Conservation (phyloP, 1,140 invertebrate genomes). For the Brachionus koreanus region DNA sequence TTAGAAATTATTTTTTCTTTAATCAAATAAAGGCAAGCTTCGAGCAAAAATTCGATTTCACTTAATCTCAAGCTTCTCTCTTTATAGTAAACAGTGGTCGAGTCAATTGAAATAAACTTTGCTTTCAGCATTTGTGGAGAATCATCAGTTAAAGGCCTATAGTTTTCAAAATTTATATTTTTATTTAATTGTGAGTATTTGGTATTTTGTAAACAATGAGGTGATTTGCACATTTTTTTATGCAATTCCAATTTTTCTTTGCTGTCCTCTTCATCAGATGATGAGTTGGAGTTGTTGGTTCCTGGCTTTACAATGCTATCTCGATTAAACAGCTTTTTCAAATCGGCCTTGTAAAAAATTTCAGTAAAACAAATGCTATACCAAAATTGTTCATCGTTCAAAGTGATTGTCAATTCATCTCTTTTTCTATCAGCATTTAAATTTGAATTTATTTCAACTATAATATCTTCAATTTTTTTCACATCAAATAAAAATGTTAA, state of each 20-base stretch:
- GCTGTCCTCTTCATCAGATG: background rate
- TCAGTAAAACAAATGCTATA: background rate
- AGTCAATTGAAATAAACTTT: background rate
- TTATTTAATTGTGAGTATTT: background rate
- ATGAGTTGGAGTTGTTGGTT: background rate
- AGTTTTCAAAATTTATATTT: background rate
- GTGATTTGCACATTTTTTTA: background rate
- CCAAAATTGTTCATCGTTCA: background rate
- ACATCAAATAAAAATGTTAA: background rate
- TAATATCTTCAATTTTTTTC: background rate
- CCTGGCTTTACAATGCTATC: background rate
- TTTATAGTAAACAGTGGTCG: background rate
- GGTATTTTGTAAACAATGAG: background rate
- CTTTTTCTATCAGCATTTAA: background rate
- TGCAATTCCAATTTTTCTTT: background rate
- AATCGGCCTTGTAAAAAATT: background rate
- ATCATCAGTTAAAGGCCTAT: background rate
- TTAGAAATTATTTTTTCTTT: background rate
- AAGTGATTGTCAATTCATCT: background rate
- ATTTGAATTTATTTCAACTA: background rate
- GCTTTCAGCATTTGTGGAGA: background rate
- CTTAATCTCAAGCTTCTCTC: background rate
- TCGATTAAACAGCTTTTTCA: background rate
- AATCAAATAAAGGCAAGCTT: background rate
- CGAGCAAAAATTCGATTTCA: background rate